These are phyloP conservation scores for Cottoperca gobio DNA, from an alignment of 2,797 vertebrate species.

Conservation along the genomic window DNA sequence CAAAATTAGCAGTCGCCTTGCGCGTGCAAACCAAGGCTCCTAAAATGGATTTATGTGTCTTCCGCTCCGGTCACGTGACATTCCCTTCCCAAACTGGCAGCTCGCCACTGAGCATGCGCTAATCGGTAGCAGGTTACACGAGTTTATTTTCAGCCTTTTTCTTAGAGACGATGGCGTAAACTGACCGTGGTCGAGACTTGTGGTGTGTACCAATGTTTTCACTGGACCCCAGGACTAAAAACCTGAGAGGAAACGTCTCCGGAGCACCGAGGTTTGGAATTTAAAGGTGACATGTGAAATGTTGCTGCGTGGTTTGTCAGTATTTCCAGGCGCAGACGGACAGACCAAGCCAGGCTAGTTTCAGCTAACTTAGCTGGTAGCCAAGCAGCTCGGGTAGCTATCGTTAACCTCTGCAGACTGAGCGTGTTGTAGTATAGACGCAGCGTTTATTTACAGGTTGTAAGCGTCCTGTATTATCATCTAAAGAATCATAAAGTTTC, in stretches of 20 bases:
- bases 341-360: constrained; percentile 72
- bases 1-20: constrained; percentile 43
- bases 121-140: constrained; percentile 68
- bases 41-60: constrained; percentile 42
- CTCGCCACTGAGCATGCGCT: constrained; percentile 77
- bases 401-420: constrained; percentile 34
- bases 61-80: constrained; percentile 40
- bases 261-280: constrained; percentile 21
- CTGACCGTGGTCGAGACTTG: not conserved
- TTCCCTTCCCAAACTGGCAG: constrained; percentile 35
- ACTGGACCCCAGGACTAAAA: not conserved
- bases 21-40: constrained; percentile 13
- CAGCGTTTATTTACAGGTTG: not conserved
- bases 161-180: constrained; percentile 35
- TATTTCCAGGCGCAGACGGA: constrained; percentile 68
- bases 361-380: constrained; percentile 46
- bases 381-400: constrained; percentile 45
- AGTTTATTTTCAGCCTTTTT: constrained; percentile 77
- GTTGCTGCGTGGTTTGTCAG: constrained; percentile 69
- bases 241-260: not conserved
- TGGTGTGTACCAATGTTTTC: not conserved
- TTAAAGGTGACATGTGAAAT: constrained; percentile 67
- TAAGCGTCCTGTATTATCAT: not conserved
- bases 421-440: constrained; percentile 13
- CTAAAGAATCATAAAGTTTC: not conserved